A percentile compares a stretch with the other conserved stretches of the same genome.
Evolutionary conservation across 2,113 vertebrate species (phyloP).

Genomic region (Cathartes aura): DNA sequence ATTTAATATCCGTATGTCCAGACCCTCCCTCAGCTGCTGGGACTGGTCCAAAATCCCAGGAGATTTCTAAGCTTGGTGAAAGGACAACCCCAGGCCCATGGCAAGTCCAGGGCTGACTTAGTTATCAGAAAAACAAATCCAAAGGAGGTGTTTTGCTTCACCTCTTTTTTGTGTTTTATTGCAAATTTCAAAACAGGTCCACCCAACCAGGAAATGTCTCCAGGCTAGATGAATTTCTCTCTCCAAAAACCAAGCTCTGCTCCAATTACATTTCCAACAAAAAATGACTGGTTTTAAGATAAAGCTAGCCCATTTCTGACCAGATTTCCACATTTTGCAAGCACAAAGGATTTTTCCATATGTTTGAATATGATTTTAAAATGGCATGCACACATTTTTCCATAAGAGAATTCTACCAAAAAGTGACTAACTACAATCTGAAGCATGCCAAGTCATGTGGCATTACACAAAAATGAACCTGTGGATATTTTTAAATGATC

Average conservation of each 20-base stretch:
- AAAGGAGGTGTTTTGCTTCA: not conserved
- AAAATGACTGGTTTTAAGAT: not conserved
- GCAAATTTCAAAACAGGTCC: not conserved
- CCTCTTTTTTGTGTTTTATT: not conserved
- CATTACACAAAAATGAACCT: conserved; percentile 11
- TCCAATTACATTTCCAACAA: not conserved
- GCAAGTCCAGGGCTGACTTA: not conserved
- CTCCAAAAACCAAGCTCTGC: not conserved
- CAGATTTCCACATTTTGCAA: conserved; percentile 30
- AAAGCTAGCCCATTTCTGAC: not conserved
- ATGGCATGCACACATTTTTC: conserved; percentile 24
- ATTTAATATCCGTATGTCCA: not conserved
- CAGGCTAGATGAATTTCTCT: not conserved
- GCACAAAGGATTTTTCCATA: conserved; percentile 36
- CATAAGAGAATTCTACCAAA: conserved; percentile 9
- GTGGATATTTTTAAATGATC: conserved; percentile 1
- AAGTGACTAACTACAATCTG: conserved; percentile 22
- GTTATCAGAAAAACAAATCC: not conserved
- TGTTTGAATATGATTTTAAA: conserved; percentile 16
- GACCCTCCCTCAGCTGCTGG: not conserved
- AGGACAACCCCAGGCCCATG: not conserved
- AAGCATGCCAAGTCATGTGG: not conserved
- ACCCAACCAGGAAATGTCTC: not conserved
- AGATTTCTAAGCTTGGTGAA: not conserved
- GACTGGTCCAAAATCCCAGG: not conserved